Evolutionary conservation across 2,888 invertebrate species (phyloP).

Genomic region (Trichogramma evanescens): DNA sequence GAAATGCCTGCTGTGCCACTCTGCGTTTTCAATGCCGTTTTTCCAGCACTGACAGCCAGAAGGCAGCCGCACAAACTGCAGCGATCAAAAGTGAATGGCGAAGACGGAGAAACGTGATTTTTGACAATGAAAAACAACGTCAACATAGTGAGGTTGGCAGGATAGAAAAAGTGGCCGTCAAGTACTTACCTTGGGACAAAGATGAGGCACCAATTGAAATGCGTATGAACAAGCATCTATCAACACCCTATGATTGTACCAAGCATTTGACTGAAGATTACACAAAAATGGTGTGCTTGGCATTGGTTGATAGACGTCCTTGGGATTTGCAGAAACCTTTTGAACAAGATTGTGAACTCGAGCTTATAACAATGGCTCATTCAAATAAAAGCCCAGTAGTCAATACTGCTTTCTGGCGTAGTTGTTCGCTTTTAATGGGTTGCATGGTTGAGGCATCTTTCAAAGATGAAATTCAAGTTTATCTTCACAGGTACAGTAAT

Average conservation of each 20-base stretch:
- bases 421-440: slow-evolving; percentile 84
- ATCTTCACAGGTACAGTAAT: slow-evolving; percentile 55
- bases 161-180: slow-evolving; percentile 85
- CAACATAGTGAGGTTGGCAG: slow-evolving; percentile 71
- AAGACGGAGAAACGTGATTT: slow-evolving; percentile 62
- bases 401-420: slow-evolving; percentile 85
- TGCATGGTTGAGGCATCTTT: slow-evolving; percentile 71
- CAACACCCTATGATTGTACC: slow-evolving; percentile 89
- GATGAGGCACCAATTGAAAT: slow-evolving; percentile 66
- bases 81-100: slow-evolving; percentile 45
- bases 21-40: background rate
- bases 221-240: slow-evolving; percentile 84
- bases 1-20: slow-evolving; percentile 8
- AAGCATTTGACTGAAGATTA: slow-evolving; percentile 38
- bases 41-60: too few species aligned
- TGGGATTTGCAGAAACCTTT: slow-evolving; percentile 95
- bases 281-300: slow-evolving; percentile 59
- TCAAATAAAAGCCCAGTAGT: slow-evolving; percentile 53
- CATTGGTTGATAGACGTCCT: slow-evolving; percentile 67
- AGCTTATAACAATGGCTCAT: slow-evolving; percentile 47
- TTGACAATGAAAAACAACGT: slow-evolving; percentile 67
- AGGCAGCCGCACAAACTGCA: background rate
- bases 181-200: slow-evolving; percentile 56
- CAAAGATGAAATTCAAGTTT: slow-evolving; percentile 66
- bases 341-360: slow-evolving; percentile 42